These are phyloP conservation scores for Monarcha castaneiventris DNA, from an alignment of 2,113 vertebrate genomes.

Conservation along the genomic window DNA sequence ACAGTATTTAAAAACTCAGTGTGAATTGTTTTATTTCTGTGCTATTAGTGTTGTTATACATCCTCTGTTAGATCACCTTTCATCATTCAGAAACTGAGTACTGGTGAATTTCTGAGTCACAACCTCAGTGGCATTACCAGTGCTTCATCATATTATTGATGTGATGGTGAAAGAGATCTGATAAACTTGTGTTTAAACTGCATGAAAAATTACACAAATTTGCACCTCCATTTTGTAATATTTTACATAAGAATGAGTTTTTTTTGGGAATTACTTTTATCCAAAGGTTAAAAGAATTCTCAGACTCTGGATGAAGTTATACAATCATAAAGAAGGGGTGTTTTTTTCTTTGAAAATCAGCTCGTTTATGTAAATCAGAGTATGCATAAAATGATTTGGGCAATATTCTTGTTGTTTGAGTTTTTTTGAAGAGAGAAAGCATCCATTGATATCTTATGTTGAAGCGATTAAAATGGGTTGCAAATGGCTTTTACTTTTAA, in stretches of 20 bases:
- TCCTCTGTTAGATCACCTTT: background rate
- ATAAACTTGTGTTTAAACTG: background rate
- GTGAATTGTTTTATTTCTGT: background rate
- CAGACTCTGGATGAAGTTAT: background rate
- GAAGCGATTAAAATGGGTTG: background rate
- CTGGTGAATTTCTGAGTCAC: background rate
- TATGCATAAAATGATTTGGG: background rate
- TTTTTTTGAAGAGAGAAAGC: background rate
- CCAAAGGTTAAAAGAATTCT: background rate
- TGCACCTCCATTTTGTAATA: background rate
- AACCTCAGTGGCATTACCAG: background rate
- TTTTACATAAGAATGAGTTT: background rate
- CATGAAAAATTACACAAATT: background rate
- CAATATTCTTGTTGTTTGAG: background rate
- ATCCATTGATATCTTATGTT: background rate
- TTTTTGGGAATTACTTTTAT: background rate
- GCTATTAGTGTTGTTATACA: background rate
- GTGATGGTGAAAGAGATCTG: background rate
- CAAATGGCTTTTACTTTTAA: background rate
- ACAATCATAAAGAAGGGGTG: rapidly evolving
- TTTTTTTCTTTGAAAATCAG: background rate
- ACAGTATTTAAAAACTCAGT: background rate
- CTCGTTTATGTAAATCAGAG: background rate
- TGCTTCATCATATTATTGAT: background rate
- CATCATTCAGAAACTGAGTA: background rate